Base-by-base conservation (phyloP, 2,797 vertebrate genomes). In the Amblyraja radiata region DNA sequence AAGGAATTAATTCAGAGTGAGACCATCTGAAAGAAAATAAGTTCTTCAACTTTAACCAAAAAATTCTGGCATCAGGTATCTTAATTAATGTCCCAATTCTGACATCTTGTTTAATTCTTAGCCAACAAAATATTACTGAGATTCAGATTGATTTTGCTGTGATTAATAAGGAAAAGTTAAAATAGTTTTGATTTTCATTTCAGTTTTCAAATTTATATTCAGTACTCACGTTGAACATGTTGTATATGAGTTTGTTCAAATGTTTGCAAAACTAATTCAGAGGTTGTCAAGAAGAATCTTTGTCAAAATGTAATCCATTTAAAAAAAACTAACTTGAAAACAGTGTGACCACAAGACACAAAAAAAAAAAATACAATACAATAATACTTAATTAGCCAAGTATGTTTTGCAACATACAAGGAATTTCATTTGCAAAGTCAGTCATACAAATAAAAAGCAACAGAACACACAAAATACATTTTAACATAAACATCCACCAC, bases 31-130 rank as follows among this genome's bases (percentile, higher is more conserved):
- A 90, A 71, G 16, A n/a, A 71, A 90, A 36, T 90, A 71, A 90
- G 36, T 36, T 32, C 65, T 90, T 90, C 63, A 90, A 71, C 6
- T 91, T 46, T 39, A 46, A 73, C 68, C 46, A 18, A 91, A 91
- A 46, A 91, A 73, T 36, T 28, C 68, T 73, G 65, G 65, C 68
- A 73, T 21, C 21, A 73, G 16, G 36, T 86, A 61, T 63, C 11
- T 5, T 86, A 63, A 68, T 71, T 23, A 39, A 23, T 11, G 88
- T 32, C 32, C 32, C 39, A 73, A 39, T 91, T 73, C 63, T 46
- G 88, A 46, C 18, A 90, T 90, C 65, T 46, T 91, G 68, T 28
- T 91, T 91, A 91, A 5, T 90, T 71, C 36, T 13, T 65, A 73
- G 88, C 68, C 32, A 90, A 90, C 36, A 61, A 90, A 46, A 90